Conservation (phyloP, 1,140 invertebrate genomes). For the Cydia amplana region DNA sequence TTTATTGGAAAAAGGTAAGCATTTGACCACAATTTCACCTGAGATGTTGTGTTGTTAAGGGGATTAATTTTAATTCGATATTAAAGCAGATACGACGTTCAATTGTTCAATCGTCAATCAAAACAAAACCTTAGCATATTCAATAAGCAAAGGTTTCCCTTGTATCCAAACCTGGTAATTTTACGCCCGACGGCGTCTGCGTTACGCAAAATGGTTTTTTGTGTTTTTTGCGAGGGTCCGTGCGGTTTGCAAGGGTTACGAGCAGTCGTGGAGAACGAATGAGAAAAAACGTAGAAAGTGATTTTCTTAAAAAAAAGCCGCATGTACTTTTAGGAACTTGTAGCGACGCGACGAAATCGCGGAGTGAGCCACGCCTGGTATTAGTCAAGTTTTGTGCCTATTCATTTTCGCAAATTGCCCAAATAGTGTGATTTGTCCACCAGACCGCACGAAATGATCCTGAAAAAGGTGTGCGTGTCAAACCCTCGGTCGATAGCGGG, state of each 20-base stretch:
- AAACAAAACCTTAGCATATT: background rate
- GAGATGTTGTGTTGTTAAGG: too few relatives aligned
- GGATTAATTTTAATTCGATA: too few relatives aligned
- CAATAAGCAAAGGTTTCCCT: background rate
- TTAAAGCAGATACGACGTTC: background rate
- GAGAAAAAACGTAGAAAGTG: conserved; percentile 19
- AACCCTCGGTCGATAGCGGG: conserved; percentile 3
- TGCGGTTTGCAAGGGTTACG: conserved; percentile 10
- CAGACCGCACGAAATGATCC: background rate
- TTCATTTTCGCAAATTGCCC: background rate
- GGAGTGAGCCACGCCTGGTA: too few relatives aligned
- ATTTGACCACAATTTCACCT: too few relatives aligned
- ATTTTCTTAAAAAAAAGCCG: conserved; percentile 15
- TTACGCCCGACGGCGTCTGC: conserved; percentile 4
- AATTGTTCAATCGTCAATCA: background rate
- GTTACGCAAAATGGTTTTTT: conserved; percentile 20
- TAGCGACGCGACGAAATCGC: too few relatives aligned
- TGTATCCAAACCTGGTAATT: background rate
- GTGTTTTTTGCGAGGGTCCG: background rate
- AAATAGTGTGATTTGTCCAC: background rate
- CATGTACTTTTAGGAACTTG: too few relatives aligned
- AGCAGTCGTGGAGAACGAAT: conserved; percentile 23
- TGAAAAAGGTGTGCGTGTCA: conserved; percentile 5
- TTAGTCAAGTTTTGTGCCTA: background rate
- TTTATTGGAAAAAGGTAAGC: too few relatives aligned